These are phyloP conservation scores for Heliangelus exortis DNA, from an alignment of 2,797 vertebrate genomes.

Conservation along the genomic window DNA sequence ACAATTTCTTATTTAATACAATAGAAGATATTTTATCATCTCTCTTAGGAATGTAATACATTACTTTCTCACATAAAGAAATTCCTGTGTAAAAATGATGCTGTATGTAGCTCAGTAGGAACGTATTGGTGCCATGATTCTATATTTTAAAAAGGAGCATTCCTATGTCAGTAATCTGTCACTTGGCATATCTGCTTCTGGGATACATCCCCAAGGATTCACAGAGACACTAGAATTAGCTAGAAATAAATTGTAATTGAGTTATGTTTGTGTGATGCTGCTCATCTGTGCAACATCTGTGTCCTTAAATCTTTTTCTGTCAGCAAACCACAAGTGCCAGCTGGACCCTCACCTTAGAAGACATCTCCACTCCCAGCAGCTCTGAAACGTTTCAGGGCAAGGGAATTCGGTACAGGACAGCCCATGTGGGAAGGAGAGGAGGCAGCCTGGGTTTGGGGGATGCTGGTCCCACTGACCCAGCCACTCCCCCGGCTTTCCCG, in stretches of 20 bases:
- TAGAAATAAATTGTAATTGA: not conserved
- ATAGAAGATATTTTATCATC: no score
- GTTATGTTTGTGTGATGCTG: not conserved
- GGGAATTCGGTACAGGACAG: fast-evolving
- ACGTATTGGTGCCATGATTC: not conserved
- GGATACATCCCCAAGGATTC: not conserved
- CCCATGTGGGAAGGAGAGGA: not conserved
- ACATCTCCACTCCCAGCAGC: fast-evolving
- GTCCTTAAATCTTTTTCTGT: fast-evolving
- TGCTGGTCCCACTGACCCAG: fast-evolving
- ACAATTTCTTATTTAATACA: no score
- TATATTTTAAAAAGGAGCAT: not conserved
- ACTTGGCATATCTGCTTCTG: not conserved
- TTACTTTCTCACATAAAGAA: not conserved
- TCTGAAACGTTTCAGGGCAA: fast-evolving
- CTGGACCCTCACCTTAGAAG: fast-evolving
- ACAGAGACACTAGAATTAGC: not conserved
- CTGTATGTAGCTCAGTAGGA: not conserved
- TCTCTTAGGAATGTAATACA: no score
- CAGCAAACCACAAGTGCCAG: not conserved
- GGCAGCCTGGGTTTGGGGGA: fast-evolving
- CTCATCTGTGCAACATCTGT: no score
- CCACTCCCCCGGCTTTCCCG: no score
- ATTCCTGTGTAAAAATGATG: not conserved
- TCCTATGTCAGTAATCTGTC: not conserved